Evolutionary conservation across 2,888 invertebrate genomes (phyloP).

Genomic region (Drosophila hamatofila): DNA sequence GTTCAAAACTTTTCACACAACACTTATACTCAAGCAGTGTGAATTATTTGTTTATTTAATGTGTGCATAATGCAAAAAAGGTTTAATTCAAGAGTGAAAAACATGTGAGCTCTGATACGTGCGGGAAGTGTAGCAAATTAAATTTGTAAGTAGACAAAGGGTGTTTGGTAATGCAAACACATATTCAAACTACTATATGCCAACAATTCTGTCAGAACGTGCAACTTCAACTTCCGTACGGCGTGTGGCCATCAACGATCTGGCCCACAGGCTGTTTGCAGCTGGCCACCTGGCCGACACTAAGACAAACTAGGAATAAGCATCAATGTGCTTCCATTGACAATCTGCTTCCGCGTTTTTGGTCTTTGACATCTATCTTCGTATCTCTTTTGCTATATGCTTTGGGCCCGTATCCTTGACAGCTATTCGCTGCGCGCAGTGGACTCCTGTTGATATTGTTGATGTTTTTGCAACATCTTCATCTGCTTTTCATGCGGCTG

Average conservation of each 20-base stretch:
- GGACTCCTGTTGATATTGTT: slow-evolving; percentile 35
- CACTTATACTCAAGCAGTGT: slow-evolving; percentile 24
- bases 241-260: slow-evolving; percentile 35
- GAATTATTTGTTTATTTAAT: slow-evolving; percentile 28
- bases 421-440: slow-evolving; percentile 1
- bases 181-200: slow-evolving; percentile 38
- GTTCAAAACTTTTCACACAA: slow-evolving; percentile 55
- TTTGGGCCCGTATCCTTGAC: slow-evolving; percentile 9
- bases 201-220: slow-evolving; percentile 33
- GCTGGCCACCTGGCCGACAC: slow-evolving; percentile 35
- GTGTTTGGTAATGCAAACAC: slow-evolving; percentile 40
- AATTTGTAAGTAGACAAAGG: slow-evolving; percentile 40
- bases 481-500: slow-evolving; percentile 37
- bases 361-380: slow-evolving; percentile 21
- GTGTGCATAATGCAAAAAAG: slow-evolving; percentile 3
- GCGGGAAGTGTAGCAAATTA: slow-evolving; percentile 63
- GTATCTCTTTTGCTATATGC: slow-evolving; percentile 15
- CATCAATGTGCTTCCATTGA: slow-evolving; percentile 66
- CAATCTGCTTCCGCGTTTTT: slow-evolving; percentile 73
- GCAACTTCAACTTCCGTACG: slow-evolving; percentile 58
- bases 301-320: slow-evolving; percentile 64
- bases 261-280: slow-evolving; percentile 25
- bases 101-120: slow-evolving; percentile 60
- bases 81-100: slow-evolving; percentile 46
- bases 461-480: slow-evolving; percentile 37